These are phyloP conservation scores for Meteorus colon DNA, from an alignment of 2,888 invertebrate genomes.

Conservation along the genomic window DNA sequence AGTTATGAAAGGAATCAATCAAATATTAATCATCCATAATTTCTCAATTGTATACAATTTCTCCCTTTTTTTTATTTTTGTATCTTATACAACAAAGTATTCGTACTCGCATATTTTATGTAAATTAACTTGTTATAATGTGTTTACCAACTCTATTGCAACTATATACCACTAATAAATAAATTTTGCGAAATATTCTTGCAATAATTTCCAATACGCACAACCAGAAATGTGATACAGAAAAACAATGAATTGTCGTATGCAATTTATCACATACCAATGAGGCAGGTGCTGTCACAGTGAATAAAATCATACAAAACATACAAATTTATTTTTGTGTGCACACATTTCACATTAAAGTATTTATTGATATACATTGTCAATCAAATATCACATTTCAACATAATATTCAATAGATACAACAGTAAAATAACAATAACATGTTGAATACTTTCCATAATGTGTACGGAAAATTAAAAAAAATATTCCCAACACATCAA, in stretches of 20 bases:
- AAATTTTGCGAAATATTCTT: too few species aligned
- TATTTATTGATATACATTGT: background rate
- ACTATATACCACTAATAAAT: too few species aligned
- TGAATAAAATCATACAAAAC: too few species aligned
- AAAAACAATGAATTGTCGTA: too few species aligned
- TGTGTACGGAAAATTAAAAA: background rate
- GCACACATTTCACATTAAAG: background rate
- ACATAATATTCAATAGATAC: background rate
- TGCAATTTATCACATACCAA: constrained; percentile 45
- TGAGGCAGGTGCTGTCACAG: constrained; percentile 47
- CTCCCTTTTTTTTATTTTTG: background rate
- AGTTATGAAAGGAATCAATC: constrained; percentile 26
- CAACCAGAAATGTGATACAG: too few species aligned
- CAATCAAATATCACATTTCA: constrained; percentile 3
- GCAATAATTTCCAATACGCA: too few species aligned
- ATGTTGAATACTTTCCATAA: background rate
- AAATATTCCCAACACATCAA: background rate
- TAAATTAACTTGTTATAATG: too few species aligned
- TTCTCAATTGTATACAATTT: background rate
- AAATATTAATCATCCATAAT: constrained; percentile 19
- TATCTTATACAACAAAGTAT: background rate
- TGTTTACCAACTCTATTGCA: too few species aligned
- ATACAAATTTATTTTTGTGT: background rate
- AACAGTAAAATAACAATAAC: background rate
- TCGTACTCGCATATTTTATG: background rate